Conservation (phyloP, 2,888 invertebrate species). For the Dascillus cervinus region DNA sequence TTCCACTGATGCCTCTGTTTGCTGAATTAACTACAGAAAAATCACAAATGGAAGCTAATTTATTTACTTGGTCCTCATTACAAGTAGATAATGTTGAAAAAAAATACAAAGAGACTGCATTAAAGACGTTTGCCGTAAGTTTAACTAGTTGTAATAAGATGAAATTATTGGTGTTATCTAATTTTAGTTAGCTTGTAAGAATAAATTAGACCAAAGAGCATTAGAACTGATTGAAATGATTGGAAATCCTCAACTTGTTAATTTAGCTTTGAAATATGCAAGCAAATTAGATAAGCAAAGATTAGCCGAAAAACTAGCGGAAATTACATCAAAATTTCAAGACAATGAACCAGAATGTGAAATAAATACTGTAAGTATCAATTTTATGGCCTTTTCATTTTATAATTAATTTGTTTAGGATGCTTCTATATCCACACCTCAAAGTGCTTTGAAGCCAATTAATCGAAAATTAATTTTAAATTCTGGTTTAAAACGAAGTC, state of each 20-base stretch:
- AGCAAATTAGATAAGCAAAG: conserved; percentile 67
- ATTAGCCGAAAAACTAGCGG: conserved; percentile 67
- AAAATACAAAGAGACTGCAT: conserved; percentile 66
- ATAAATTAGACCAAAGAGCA: conserved; percentile 78
- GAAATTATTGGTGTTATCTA: background rate
- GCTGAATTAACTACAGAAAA: conserved; percentile 60
- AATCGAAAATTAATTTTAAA: conserved; percentile 19
- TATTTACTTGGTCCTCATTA: conserved; percentile 58
- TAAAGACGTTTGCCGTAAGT: conserved; percentile 83
- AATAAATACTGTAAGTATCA: background rate
- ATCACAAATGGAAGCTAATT: conserved; percentile 67
- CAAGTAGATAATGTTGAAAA: conserved; percentile 58
- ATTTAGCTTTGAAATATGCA: conserved; percentile 84
- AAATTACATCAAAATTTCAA: conserved; percentile 26
- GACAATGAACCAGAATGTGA: background rate
- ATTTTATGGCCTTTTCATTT: background rate
- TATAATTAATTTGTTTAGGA: conserved; percentile 8
- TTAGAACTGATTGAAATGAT: conserved; percentile 79
- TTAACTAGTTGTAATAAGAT: conserved; percentile 4
- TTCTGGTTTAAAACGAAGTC: conserved; percentile 5
- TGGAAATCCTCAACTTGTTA: conserved; percentile 66
- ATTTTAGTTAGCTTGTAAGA: conserved; percentile 70
- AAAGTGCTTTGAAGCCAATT: conserved; percentile 15
- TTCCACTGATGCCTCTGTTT: conserved; percentile 55
- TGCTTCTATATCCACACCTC: conserved; percentile 13